Percentiles rank a stretch among this genome's conserved stretches.
Conservation (phyloP, 2,888 invertebrate genomes). For the Orthosia incerta region DNA sequence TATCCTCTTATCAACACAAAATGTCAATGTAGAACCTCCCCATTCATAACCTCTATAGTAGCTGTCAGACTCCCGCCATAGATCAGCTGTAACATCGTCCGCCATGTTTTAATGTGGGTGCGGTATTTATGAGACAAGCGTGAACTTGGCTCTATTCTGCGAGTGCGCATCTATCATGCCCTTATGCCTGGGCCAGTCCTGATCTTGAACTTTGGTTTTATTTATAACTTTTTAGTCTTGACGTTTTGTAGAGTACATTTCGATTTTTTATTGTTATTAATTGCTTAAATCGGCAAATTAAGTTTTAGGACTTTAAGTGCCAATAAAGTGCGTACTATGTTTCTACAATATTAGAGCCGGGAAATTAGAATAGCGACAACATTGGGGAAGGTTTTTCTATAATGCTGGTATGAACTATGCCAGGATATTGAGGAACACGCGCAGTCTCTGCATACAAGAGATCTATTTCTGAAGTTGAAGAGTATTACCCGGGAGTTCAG, state of each 20-base stretch:
- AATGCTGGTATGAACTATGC: neutral
- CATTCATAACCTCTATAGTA: slow-evolving; percentile 30
- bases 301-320: neutral
- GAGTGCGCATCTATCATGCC: slow-evolving; percentile 62
- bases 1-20: slow-evolving; percentile 9
- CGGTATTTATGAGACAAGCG: slow-evolving; percentile 64
- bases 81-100: slow-evolving; percentile 41
- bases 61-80: slow-evolving; percentile 55
- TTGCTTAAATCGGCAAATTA: neutral
- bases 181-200: slow-evolving; percentile 48
- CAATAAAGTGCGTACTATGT: too few species aligned
- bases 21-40: slow-evolving; percentile 34
- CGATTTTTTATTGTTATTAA: neutral
- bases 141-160: slow-evolving; percentile 63
- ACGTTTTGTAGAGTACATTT: neutral
- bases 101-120: slow-evolving; percentile 50
- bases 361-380: too few species aligned
- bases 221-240: slow-evolving; percentile 11
- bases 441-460: too few species aligned
- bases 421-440: too few species aligned
- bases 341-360: too few species aligned
- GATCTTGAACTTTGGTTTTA: slow-evolving; percentile 51
- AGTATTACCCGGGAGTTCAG: too few species aligned
- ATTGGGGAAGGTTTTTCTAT: too few species aligned
- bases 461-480: too few species aligned